Base-by-base conservation (phyloP, 2,113 vertebrate genomes). In the Pipra filicauda region DNA sequence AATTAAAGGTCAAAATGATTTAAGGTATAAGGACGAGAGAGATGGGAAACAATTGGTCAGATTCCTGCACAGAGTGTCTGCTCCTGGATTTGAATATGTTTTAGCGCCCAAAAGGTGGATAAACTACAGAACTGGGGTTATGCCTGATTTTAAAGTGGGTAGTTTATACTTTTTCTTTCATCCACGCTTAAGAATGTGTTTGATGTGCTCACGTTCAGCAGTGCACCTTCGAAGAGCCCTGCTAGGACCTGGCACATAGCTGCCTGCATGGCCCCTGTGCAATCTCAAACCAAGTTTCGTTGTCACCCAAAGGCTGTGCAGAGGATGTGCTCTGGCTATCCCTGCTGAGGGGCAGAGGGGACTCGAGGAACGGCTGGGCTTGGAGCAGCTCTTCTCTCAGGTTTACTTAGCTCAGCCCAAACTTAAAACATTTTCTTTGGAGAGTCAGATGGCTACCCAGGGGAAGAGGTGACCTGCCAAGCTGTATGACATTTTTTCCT, bases 1-100 rank as follows among this genome's bases (percentile, higher is more conserved):
- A 97, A 96, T 94, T 93, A 96, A 97, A 97, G 97, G 97, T 98
- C 97, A 97, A 96, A 97, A 95, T 97, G 95, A 97, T 98, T 97
- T 97, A 96, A 95, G 93, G 90, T 95, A 70, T 88, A 88, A 92
- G 88, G 93, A 96, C 72, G 76, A 91, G 94, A 66, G 83, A 96
- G 74, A 73, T 78, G 66, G 20, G 72, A 94, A 93, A 97, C 94
- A 97, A 85, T 88, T 92, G 89, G 88, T 66, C 77, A 72, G 91
- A 96, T 95, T 96, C 95, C 79, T 94, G 70, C 52, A 92, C 88
- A 89, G 92, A 93, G 37, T 1, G 4, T 85, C 73, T 82, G 77
- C 41, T 61, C 70, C 48, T 70, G 67, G 21, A 59, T 88, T 73
- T 73, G 48, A 58, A 33, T 71, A 73, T 11, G 16, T 73, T 82